phyloP scores from a whole-genome alignment of 2,888 invertebrate species.

The Chaetogeoica ovagalla region DNA sequence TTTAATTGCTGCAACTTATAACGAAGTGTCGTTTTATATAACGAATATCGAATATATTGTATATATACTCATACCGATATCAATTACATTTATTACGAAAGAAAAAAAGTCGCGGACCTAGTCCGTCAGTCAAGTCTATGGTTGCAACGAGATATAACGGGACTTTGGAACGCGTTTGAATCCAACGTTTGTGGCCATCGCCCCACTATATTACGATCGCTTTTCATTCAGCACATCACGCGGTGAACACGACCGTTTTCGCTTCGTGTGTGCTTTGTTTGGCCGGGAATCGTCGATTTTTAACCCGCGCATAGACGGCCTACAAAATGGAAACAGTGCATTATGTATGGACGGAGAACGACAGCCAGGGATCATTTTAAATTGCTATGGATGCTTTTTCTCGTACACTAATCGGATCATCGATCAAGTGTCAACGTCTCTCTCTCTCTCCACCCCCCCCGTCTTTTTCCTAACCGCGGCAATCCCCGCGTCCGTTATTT shows the following conservation, averaged over 20 bases:
- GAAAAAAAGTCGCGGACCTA: too few species aligned
- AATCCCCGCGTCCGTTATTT: not conserved
- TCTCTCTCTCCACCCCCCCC: not conserved
- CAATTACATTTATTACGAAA: too few species aligned
- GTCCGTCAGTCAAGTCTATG: not conserved
- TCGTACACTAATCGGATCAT: conserved; percentile 1
- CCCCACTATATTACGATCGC: too few species aligned
- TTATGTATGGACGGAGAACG: not conserved
- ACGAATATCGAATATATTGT: too few species aligned
- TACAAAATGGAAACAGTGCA: conserved; percentile 32
- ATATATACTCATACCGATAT: too few species aligned
- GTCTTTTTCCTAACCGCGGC: not conserved
- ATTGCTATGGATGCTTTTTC: not conserved
- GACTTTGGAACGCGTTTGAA: conserved; percentile 15
- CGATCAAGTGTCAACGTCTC: conserved; percentile 4
- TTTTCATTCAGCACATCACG: not conserved
- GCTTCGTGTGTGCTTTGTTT: not conserved
- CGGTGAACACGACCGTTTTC: not conserved
- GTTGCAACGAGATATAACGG: conserved; percentile 22
- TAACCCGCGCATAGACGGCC: not conserved
- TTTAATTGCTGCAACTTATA: too few species aligned
- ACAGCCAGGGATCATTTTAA: conserved; percentile 4
- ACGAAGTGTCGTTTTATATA: too few species aligned
- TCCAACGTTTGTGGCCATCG: conserved; percentile 10
- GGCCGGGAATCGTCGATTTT: conserved; percentile 14